These are phyloP conservation scores for Cervus canadensis DNA, from an alignment of 2,113 vertebrate genomes.

Conservation along the genomic window DNA sequence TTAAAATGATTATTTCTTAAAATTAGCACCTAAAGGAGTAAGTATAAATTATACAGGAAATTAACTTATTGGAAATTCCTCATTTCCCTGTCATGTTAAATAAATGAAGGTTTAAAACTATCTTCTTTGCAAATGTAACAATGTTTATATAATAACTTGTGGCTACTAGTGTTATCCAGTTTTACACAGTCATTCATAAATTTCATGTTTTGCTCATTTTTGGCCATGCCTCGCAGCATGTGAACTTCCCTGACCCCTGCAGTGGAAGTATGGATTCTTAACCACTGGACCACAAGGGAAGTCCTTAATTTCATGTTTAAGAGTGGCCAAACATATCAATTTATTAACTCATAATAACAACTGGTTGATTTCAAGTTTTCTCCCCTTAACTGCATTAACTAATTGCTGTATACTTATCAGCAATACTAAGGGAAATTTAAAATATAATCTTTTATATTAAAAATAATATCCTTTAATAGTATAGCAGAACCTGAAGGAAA, in stretches of 20 bases:
- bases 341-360: slow-evolving; percentile 29
- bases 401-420: background rate
- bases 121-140: slow-evolving; percentile 16
- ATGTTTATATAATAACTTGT: background rate
- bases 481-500: background rate
- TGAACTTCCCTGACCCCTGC: background rate
- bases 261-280: background rate
- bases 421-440: background rate
- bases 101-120: background rate
- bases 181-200: background rate
- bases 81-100: background rate
- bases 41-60: slow-evolving; percentile 26
- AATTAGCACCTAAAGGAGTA: background rate
- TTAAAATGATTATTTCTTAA: background rate
- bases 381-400: slow-evolving; percentile 17
- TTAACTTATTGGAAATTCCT: background rate
- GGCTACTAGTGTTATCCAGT: background rate
- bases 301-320: slow-evolving; percentile 29
- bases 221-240: background rate
- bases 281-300: background rate
- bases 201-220: background rate
- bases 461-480: background rate
- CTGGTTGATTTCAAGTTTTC: background rate
- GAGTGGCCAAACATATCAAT: background rate
- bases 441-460: background rate